These are phyloP conservation scores for Somateria mollissima DNA, from an alignment of 2,797 vertebrate species.

Conservation along the genomic window DNA sequence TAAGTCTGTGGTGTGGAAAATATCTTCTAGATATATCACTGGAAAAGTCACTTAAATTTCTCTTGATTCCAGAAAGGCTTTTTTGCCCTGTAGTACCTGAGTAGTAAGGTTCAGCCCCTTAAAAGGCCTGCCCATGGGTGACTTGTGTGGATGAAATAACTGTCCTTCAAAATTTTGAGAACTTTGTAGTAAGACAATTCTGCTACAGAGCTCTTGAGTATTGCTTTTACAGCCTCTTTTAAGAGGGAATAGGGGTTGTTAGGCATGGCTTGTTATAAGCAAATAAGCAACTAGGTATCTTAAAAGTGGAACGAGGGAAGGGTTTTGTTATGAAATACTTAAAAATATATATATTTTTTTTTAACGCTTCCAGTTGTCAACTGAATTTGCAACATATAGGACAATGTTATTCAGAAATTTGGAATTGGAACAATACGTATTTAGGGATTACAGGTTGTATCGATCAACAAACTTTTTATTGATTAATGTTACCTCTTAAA, in stretches of 20 bases:
- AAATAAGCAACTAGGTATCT: neutral
- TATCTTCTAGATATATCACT: neutral
- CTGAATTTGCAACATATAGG: neutral
- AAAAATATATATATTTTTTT: neutral
- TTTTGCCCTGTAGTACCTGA: neutral
- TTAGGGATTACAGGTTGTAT: neutral
- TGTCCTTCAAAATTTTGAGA: neutral
- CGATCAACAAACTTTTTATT: neutral
- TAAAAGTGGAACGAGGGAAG: neutral
- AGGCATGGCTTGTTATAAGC: neutral
- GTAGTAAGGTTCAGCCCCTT: rapidly evolving
- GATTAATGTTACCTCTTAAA: neutral
- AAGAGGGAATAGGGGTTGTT: neutral
- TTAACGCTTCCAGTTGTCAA: neutral
- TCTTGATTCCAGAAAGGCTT: neutral
- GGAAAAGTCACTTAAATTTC: neutral
- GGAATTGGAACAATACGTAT: neutral
- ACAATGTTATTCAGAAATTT: neutral
- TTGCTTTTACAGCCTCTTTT: neutral
- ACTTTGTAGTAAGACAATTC: neutral
- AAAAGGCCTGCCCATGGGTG: neutral
- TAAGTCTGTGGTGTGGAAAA: neutral
- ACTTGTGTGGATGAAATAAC: neutral
- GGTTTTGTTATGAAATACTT: neutral
- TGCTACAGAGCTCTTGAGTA: neutral